These are phyloP conservation scores for Nannoperca australis DNA, from an alignment of 2,797 vertebrate genomes.

Conservation along the genomic window DNA sequence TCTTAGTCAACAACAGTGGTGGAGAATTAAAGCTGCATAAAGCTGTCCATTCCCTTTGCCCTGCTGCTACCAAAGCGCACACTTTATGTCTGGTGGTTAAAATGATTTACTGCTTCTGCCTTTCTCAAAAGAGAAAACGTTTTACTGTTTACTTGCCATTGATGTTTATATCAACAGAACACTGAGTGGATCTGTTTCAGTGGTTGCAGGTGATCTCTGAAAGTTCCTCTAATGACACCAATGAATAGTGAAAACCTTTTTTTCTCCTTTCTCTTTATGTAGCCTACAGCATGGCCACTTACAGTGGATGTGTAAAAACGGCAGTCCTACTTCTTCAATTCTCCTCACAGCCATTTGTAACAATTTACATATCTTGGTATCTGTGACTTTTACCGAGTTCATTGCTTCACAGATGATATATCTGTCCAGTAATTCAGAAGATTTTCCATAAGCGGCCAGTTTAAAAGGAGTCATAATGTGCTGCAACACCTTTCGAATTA, in stretches of 20 bases:
- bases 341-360: background rate
- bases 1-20: constrained; percentile 30
- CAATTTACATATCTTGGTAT: background rate
- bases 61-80: constrained; percentile 13
- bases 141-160: background rate
- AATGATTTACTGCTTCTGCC: constrained; percentile 18
- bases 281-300: background rate
- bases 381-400: background rate
- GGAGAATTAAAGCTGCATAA: constrained; percentile 22
- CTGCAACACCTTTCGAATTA: background rate
- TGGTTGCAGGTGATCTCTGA: background rate
- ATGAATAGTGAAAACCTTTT: background rate
- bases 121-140: constrained; percentile 5
- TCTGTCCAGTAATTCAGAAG: background rate
- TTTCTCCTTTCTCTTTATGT: background rate
- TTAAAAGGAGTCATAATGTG: constrained; percentile 6
- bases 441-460: background rate
- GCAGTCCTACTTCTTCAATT: background rate
- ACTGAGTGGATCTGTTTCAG: background rate
- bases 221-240: background rate
- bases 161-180: constrained; percentile 11
- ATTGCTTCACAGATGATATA: background rate
- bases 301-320: background rate
- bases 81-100: constrained; percentile 7
- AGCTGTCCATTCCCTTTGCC: constrained; percentile 22